phyloP scores from a whole-genome alignment of 2,797 vertebrate genomes.

The Pseudochirops corinnae region DNA sequence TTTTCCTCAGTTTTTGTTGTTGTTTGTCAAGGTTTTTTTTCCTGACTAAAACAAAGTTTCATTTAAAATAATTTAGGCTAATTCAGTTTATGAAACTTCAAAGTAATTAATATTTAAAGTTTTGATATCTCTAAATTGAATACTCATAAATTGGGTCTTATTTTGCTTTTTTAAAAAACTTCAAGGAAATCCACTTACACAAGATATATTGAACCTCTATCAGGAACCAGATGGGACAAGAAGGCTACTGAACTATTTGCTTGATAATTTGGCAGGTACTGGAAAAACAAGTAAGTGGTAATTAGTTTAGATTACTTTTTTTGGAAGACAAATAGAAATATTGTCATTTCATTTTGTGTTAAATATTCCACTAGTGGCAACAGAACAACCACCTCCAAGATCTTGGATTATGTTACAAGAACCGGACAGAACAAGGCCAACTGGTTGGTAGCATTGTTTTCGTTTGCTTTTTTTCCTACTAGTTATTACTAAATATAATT shows the following conservation, averaged over 20 bases:
- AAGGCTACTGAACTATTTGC: constrained; percentile 98
- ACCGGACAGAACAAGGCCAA: constrained; percentile 93
- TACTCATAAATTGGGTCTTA: neutral
- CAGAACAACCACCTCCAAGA: constrained; percentile 96
- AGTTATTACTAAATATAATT: constrained; percentile 22
- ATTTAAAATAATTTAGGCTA: neutral
- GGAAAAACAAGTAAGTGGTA: constrained; percentile 96
- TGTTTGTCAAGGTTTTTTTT: neutral
- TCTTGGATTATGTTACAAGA: constrained; percentile 98
- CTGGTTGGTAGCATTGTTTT: constrained; percentile 86
- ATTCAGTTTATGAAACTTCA: neutral
- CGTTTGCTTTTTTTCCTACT: constrained; percentile 38
- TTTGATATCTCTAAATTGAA: constrained; percentile 1
- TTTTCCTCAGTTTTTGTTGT: neutral
- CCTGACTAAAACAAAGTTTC: neutral
- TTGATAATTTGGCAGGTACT: constrained; percentile 99
- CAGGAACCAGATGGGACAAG: constrained; percentile 98
- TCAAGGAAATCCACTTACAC: constrained; percentile 98
- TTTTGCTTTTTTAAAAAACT: constrained; percentile 75
- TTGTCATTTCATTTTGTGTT: constrained; percentile 68
- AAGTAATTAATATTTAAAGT: neutral
- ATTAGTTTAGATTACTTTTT: constrained; percentile 71
- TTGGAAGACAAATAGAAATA: constrained; percentile 77
- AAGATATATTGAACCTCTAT: constrained; percentile 98
- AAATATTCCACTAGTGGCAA: constrained; percentile 89